These are phyloP conservation scores for Smutsia temminckii DNA, from an alignment of 2,797 vertebrate species.

Conservation along the genomic window DNA sequence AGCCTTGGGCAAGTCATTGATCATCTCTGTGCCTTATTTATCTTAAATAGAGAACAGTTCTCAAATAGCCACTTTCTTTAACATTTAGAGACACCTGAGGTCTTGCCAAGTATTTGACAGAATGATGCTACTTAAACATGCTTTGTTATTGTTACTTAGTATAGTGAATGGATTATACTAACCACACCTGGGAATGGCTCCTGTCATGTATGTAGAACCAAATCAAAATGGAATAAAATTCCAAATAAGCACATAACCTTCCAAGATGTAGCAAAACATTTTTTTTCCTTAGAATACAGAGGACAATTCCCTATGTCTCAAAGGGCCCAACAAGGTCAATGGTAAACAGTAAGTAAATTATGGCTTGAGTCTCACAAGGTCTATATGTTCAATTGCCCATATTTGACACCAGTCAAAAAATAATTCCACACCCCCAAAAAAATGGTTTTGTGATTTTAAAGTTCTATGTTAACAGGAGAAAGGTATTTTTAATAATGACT, in stretches of 20 bases:
- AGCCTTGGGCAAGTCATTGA: background rate
- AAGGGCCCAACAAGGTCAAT: slow-evolving; percentile 41
- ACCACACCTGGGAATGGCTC: background rate
- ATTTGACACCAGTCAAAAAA: slow-evolving; percentile 27
- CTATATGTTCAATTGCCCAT: background rate
- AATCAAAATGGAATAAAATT: slow-evolving; percentile 31
- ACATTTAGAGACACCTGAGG: background rate
- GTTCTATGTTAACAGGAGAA: slow-evolving; percentile 40
- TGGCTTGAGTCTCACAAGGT: background rate
- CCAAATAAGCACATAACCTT: slow-evolving; percentile 41
- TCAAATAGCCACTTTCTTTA: slow-evolving; percentile 34
- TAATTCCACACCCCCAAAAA: background rate
- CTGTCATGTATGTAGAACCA: slow-evolving; percentile 1
- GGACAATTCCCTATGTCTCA: slow-evolving; percentile 1
- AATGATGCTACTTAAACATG: background rate
- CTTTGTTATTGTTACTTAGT: background rate
- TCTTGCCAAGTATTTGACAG: slow-evolving; percentile 12
- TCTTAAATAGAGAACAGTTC: slow-evolving; percentile 36
- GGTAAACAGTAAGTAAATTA: slow-evolving; percentile 18
- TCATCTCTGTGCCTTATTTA: background rate
- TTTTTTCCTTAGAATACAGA: slow-evolving; percentile 46
- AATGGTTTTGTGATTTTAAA: background rate
- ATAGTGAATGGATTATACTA: background rate
- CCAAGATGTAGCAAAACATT: slow-evolving; percentile 29
- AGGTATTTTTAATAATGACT: slow-evolving; percentile 12